These are phyloP conservation scores for Trichogramma dendrolimi DNA, from an alignment of 2,888 invertebrate species.

Conservation along the genomic window DNA sequence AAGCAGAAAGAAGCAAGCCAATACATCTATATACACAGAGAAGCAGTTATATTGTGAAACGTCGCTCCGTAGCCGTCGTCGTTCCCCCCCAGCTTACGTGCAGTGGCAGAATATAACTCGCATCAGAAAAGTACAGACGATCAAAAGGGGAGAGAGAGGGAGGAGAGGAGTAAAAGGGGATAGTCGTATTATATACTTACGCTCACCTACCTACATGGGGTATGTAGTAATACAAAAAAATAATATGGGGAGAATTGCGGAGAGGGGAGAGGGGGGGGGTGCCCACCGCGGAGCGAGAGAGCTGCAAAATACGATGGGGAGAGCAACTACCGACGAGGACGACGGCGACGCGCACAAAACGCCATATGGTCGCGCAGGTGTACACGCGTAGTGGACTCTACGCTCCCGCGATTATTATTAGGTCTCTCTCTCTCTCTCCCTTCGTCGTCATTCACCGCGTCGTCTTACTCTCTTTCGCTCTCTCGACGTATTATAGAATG, in stretches of 20 bases:
- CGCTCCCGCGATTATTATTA: conserved; percentile 41
- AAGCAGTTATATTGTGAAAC: too few relatives aligned
- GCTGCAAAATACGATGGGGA: conserved; percentile 7
- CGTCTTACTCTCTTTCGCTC: too few relatives aligned
- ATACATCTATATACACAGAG: too few relatives aligned
- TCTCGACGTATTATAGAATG: conserved; percentile 32
- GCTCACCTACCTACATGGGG: conserved; percentile 30
- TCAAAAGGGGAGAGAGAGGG: background rate
- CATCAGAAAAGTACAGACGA: too few relatives aligned
- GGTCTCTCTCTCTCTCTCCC: conserved; percentile 27
- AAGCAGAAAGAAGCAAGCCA: too few relatives aligned
- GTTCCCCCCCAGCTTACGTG: too few relatives aligned
- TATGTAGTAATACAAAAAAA: conserved; percentile 20
- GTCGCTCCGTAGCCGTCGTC: too few relatives aligned
- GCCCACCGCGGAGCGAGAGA: conserved; percentile 18
- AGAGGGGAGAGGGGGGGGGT: conserved; percentile 1
- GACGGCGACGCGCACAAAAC: conserved; percentile 39
- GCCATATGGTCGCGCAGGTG: conserved; percentile 53
- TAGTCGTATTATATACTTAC: conserved; percentile 29
- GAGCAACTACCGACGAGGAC: background rate
- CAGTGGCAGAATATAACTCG: too few relatives aligned
- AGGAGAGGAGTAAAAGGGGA: conserved; percentile 3
- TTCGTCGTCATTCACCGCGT: background rate
- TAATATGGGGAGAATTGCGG: too few relatives aligned
- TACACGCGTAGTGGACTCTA: conserved; percentile 34